Evolutionary conservation across 2,113 vertebrate genomes (phyloP).

Genomic region (Prolemur simus): DNA sequence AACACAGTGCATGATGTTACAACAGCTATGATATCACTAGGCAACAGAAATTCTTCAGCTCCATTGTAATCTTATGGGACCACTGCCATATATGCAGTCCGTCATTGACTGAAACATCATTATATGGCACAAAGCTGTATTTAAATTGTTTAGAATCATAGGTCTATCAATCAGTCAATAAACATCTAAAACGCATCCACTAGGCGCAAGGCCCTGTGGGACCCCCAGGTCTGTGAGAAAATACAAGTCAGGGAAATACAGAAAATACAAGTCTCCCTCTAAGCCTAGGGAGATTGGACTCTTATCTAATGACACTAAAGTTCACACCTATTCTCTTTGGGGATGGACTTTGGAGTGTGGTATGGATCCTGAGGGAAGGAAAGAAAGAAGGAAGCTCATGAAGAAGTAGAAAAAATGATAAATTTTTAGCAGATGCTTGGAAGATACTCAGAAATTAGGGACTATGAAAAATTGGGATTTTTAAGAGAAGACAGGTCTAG

Average conservation of each 20-base stretch:
- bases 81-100: background rate
- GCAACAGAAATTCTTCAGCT: background rate
- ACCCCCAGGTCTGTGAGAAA: background rate
- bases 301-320: background rate
- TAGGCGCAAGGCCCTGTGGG: background rate
- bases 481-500: background rate
- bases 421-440: background rate
- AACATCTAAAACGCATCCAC: background rate
- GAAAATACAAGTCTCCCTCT: too few relatives aligned
- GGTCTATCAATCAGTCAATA: background rate
- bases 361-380: background rate
- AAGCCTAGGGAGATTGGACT: background rate
- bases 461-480: background rate
- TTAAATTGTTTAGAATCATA: conserved; percentile 21
- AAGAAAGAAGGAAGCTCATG: background rate
- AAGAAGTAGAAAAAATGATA: background rate
- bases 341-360: background rate
- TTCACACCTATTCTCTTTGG: background rate
- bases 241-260: background rate
- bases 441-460: background rate
- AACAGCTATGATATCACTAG: background rate
- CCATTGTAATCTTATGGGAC: background rate
- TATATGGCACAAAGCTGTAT: background rate
- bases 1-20: background rate
- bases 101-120: background rate